phyloP scores from a whole-genome alignment of 2,888 invertebrate species.

The Ophion ventricosus region DNA sequence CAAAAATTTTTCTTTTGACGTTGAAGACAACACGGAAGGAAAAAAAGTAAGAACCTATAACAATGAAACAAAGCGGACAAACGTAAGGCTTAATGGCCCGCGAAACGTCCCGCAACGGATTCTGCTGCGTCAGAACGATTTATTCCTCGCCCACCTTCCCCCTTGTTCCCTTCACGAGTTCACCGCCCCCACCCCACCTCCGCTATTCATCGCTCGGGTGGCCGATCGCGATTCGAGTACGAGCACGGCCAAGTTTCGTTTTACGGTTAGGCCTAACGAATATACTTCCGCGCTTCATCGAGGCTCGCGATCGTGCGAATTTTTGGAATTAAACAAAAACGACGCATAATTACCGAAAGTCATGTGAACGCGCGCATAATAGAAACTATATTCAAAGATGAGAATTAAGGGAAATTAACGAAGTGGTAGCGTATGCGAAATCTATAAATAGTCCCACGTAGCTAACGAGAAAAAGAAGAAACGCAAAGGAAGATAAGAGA shows the following conservation, averaged over 20 bases:
- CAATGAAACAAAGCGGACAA: not conserved
- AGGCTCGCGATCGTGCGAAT: not conserved
- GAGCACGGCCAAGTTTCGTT: no score
- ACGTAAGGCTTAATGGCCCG: constrained; percentile 25
- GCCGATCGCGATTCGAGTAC: not conserved
- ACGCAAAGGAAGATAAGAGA: constrained; percentile 4
- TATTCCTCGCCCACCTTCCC: constrained; percentile 6
- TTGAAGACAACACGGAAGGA: constrained; percentile 15
- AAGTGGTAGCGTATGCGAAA: constrained; percentile 67
- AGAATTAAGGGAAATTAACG: constrained; percentile 56
- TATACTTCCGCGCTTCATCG: not conserved
- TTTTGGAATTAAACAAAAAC: not conserved
- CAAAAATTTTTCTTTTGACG: constrained; percentile 54
- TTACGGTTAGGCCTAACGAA: not conserved
- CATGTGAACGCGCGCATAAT: no score
- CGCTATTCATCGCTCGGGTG: not conserved
- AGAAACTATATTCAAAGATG: not conserved
- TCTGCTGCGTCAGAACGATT: constrained; percentile 33
- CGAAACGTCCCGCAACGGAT: constrained; percentile 31
- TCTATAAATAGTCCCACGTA: constrained; percentile 74
- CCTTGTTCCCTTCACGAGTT: not conserved
- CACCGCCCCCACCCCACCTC: not conserved
- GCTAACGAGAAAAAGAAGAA: constrained; percentile 65
- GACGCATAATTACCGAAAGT: no score
- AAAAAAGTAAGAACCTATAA: constrained; percentile 5